Conservation (phyloP, 1,140 invertebrate genomes). For the Scaptomyza montana region DNA sequence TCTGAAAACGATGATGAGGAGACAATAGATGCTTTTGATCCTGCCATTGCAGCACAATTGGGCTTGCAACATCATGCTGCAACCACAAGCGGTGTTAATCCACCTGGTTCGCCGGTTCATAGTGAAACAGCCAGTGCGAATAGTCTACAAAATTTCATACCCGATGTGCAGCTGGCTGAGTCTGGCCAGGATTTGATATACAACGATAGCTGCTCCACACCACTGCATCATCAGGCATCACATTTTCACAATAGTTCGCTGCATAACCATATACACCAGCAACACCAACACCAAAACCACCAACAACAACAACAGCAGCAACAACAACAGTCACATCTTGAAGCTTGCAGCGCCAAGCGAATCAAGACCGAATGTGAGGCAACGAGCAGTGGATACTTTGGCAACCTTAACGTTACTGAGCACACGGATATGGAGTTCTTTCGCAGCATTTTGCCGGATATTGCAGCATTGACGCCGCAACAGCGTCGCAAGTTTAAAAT, state of each 20-base stretch:
- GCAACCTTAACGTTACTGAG: constrained; percentile 55
- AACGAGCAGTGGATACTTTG: constrained; percentile 44
- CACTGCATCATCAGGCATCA: not conserved
- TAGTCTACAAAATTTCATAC: constrained; percentile 78
- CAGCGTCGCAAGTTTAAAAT: constrained; percentile 82
- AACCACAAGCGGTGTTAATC: not conserved
- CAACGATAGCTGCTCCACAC: constrained; percentile 43
- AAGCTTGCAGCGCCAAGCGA: constrained; percentile 52
- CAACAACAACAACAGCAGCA: constrained; percentile 25
- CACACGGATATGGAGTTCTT: constrained; percentile 82
- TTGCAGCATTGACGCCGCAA: constrained; percentile 67
- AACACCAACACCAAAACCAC: constrained; percentile 22
- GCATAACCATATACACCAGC: constrained; percentile 46
- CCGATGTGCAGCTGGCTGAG: constrained; percentile 76
- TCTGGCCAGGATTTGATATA: constrained; percentile 61
- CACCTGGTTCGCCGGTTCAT: constrained; percentile 51
- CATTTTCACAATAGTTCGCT: constrained; percentile 34
- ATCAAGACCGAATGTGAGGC: constrained; percentile 77
- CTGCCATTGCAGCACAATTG: constrained; percentile 55
- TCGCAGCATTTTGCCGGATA: constrained; percentile 77
- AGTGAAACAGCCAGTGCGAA: constrained; percentile 78
- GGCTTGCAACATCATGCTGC: constrained; percentile 37
- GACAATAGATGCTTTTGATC: constrained; percentile 78
- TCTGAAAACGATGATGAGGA: constrained; percentile 80
- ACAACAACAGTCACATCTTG: constrained; percentile 44